phyloP scores from a whole-genome alignment of 2,797 vertebrate genomes.

The Octomys mimax region DNA sequence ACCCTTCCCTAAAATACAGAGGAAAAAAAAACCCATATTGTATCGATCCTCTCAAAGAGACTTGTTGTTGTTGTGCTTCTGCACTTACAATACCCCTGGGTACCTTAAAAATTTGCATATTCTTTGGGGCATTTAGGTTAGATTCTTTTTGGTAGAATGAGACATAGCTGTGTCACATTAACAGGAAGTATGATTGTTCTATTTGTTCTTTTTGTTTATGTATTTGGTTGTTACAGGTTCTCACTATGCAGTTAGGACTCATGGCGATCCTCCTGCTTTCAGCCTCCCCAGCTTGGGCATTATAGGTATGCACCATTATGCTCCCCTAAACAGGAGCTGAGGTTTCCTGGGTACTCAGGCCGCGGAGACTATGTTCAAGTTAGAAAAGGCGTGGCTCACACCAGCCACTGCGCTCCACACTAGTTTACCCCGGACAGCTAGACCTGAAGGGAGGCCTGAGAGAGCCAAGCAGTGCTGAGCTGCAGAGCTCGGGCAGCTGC shows the following conservation, averaged over 20 bases:
- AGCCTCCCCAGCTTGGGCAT: too few species aligned
- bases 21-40: too few species aligned
- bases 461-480: background rate
- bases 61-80: background rate
- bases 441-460: background rate
- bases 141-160: background rate
- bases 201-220: background rate
- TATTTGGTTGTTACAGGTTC: too few species aligned
- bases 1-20: too few species aligned
- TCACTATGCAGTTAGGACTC: too few species aligned
- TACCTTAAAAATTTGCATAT: background rate
- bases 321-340: slow-evolving; percentile 35
- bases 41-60: background rate
- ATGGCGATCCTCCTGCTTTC: too few species aligned
- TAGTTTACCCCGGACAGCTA: too few species aligned
- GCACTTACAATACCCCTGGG: background rate
- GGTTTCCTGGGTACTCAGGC: background rate
- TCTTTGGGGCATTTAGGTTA: background rate
- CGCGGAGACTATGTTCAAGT: background rate
- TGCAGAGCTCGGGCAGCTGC: background rate
- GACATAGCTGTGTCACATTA: background rate
- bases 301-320: background rate
- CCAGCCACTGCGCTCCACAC: background rate
- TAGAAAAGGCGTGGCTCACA: background rate
- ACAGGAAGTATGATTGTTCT: background rate